Conservation (phyloP, 2,888 invertebrate genomes). For the Brassicogethes aeneus region DNA sequence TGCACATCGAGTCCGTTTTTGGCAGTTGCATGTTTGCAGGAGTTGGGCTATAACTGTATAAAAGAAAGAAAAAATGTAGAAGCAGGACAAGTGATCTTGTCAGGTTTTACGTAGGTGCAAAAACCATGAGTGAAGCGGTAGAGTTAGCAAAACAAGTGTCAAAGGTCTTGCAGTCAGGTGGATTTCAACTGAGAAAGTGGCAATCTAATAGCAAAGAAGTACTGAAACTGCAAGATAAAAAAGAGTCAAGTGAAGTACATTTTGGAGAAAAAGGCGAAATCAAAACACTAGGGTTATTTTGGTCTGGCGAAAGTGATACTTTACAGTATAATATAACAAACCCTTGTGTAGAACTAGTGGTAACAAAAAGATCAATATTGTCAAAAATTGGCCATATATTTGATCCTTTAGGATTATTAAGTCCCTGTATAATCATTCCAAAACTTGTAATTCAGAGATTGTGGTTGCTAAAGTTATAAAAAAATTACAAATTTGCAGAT, state of each 20-base stretch:
- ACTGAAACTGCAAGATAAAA: background rate
- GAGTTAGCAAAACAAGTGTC: background rate
- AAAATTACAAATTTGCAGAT: background rate
- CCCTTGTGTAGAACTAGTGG: background rate
- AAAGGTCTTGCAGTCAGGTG: background rate
- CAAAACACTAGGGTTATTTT: constrained; percentile 6
- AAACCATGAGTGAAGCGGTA: constrained; percentile 1
- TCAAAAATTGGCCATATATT: constrained; percentile 15
- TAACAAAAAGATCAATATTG: constrained; percentile 10
- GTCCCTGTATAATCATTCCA: constrained; percentile 11
- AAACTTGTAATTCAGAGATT: constrained; percentile 15
- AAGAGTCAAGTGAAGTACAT: background rate
- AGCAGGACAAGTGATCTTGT: background rate
- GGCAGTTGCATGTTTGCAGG: constrained; percentile 3
- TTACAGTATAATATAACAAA: constrained; percentile 2
- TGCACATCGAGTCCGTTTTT: constrained; percentile 2
- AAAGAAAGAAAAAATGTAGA: background rate
- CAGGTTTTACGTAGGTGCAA: constrained; percentile 4
- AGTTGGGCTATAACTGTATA: background rate
- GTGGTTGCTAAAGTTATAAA: constrained; percentile 9
- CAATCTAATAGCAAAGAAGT: constrained; percentile 1
- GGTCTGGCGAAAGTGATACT: constrained; percentile 3
- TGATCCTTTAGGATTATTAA: constrained; percentile 15
- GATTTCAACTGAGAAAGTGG: constrained; percentile 4
- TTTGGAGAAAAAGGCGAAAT: background rate